phyloP scores from a whole-genome alignment of 2,888 invertebrate species.

The Nineta flava region DNA sequence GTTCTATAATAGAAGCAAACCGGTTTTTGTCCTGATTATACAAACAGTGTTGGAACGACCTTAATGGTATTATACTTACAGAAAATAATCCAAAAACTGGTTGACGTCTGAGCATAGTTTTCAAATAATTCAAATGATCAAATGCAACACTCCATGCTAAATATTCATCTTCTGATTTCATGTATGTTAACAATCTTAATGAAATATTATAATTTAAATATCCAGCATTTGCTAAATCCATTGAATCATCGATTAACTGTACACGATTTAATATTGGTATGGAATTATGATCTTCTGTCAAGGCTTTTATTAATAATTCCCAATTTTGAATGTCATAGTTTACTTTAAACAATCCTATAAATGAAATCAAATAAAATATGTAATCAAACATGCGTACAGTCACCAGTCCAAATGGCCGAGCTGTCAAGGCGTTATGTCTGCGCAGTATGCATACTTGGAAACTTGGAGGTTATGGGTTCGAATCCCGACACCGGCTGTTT shows the following conservation, averaged over 20 bases:
- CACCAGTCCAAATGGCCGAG: no score
- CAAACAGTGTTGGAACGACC: no score
- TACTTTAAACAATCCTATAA: conserved; percentile 47
- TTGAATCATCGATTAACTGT: conserved; percentile 66
- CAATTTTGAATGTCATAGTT: conserved; percentile 66
- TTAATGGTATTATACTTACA: conserved; percentile 23
- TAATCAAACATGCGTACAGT: no score
- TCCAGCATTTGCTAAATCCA: conserved; percentile 49
- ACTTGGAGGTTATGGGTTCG: no score
- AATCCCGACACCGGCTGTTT: no score
- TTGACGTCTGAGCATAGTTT: conserved; percentile 41
- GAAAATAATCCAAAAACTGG: conserved; percentile 46
- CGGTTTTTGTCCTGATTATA: no score
- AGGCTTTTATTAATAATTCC: conserved; percentile 39
- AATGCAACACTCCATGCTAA: conserved; percentile 49
- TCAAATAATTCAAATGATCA: conserved; percentile 39
- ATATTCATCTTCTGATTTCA: conserved; percentile 36
- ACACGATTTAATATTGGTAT: conserved; percentile 61
- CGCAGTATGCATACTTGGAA: no score
- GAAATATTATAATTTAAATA: conserved; percentile 47
- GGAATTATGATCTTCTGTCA: conserved; percentile 33
- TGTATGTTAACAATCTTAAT: conserved; percentile 34
- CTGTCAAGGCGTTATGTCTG: no score
- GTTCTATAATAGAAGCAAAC: no score
- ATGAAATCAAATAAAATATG: no score